Conservation (phyloP, 2,888 invertebrate genomes). For the Lydus trimaculatus region DNA sequence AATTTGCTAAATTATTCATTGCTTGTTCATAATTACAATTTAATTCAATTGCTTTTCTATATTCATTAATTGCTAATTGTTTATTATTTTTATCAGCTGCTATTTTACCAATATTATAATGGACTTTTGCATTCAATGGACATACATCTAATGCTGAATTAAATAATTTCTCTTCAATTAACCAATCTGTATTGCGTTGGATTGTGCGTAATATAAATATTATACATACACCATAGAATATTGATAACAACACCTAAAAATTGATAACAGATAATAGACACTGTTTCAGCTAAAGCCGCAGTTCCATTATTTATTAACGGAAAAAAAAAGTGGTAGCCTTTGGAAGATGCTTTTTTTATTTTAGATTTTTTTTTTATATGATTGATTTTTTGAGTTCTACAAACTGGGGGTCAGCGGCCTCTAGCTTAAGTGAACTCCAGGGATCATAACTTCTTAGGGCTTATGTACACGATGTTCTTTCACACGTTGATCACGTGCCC, state of each 20-base stretch:
- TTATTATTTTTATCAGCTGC: constrained; percentile 77
- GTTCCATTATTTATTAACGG: no score
- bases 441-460: no score
- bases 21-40: constrained; percentile 88
- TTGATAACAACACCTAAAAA: not conserved
- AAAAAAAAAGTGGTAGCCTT: no score
- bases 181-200: constrained; percentile 80
- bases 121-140: constrained; percentile 92
- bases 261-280: no score
- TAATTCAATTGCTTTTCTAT: constrained; percentile 67
- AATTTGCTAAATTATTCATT: constrained; percentile 92
- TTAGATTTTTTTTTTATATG: no score
- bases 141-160: constrained; percentile 84
- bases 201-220: constrained; percentile 61
- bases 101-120: constrained; percentile 91
- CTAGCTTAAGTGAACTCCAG: no score
- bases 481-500: no score
- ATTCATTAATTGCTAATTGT: constrained; percentile 76
- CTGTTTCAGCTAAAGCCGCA: no score
- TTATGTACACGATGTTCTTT: no score
- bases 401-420: no score
- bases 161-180: constrained; percentile 79
- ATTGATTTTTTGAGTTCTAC: no score
- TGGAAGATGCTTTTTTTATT: no score
- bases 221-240: constrained; percentile 49